Evolutionary conservation across 2,797 vertebrate genomes (phyloP).

Genomic region (Clarias laeviceps): DNA sequence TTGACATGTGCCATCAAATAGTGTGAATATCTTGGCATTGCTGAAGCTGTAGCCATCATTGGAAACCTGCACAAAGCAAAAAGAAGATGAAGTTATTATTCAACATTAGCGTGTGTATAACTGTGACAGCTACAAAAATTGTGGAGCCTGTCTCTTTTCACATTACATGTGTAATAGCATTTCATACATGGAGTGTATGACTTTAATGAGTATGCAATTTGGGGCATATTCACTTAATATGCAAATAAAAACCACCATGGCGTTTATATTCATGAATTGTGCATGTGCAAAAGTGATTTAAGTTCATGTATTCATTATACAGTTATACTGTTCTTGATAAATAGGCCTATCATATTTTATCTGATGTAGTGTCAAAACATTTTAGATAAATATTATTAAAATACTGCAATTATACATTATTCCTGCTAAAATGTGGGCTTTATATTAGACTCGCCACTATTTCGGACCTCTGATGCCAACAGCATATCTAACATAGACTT

Average conservation of each 20-base stretch:
- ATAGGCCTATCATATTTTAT: neutral
- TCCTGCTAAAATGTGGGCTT: neutral
- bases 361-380: neutral
- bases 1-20: constrained; percentile 88
- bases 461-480: neutral
- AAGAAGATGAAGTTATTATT: constrained; percentile 12
- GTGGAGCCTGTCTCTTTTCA: neutral
- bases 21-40: constrained; percentile 81
- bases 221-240: neutral
- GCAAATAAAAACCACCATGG: neutral
- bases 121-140: neutral
- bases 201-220: neutral
- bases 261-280: neutral
- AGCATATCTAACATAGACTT: neutral
- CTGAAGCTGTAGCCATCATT: constrained; percentile 89
- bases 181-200: neutral
- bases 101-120: too few species aligned
- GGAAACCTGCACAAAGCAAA: constrained; percentile 78
- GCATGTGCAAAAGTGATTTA: neutral
- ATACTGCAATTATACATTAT: neutral
- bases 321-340: neutral
- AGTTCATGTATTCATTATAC: neutral
- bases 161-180: neutral
- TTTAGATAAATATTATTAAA: neutral
- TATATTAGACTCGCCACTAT: neutral